A percentile compares a stretch with the other conserved stretches of the same genome.
Evolutionary conservation across 2,888 invertebrate species (phyloP).

Genomic region (Stictocephala bisonia): DNA sequence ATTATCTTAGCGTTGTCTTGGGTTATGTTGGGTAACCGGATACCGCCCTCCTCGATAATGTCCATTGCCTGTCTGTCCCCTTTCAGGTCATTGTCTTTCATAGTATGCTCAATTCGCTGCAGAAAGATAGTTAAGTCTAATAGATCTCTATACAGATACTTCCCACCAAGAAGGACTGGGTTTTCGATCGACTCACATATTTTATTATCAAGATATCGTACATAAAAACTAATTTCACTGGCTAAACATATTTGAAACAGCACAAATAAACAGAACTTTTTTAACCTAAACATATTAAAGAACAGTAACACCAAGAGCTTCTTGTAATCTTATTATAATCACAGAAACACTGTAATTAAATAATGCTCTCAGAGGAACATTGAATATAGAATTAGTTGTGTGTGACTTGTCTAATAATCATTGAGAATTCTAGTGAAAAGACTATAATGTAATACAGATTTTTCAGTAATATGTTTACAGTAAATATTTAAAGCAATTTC

Average conservation of each 20-base stretch:
- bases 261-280: too few species aligned
- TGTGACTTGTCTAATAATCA: too few species aligned
- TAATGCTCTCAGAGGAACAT: too few species aligned
- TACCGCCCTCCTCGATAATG: conserved; percentile 17
- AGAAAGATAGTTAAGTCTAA: background rate
- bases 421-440: too few species aligned
- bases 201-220: conserved; percentile 15
- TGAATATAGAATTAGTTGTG: too few species aligned
- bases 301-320: too few species aligned
- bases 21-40: conserved; percentile 4
- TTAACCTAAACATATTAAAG: too few species aligned
- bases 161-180: conserved; percentile 15
- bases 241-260: background rate
- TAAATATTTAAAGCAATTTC: too few species aligned
- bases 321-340: too few species aligned
- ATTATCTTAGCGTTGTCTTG: conserved; percentile 11
- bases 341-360: too few species aligned
- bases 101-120: background rate
- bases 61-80: background rate
- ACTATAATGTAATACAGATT: too few species aligned
- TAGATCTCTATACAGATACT: conserved; percentile 16
- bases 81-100: background rate
- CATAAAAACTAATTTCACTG: conserved; percentile 8
- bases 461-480: too few species aligned
- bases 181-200: conserved; percentile 16